Evolutionary conservation across 1,140 invertebrate genomes (phyloP).

Genomic region (Papilio glaucus): DNA sequence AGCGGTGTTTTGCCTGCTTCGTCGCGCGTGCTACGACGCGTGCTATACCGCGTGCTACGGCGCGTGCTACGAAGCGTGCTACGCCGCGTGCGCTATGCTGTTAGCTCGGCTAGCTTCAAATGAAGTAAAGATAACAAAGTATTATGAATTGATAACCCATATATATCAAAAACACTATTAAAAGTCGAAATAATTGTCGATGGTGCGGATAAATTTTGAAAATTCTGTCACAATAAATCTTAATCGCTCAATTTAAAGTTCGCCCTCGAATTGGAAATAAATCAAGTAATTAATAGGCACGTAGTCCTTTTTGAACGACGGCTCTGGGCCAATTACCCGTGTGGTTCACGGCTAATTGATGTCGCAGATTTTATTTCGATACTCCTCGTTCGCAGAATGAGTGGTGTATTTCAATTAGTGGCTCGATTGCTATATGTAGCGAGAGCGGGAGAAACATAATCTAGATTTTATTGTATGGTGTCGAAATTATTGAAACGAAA

Average conservation of each 20-base stretch:
- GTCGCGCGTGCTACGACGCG: background rate
- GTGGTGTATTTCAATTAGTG: conserved; percentile 30
- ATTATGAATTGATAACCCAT: background rate
- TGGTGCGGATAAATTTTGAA: background rate
- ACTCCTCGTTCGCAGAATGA: conserved; percentile 14
- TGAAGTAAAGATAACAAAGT: too few species aligned
- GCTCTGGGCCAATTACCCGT: conserved; percentile 14
- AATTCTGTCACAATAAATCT: conserved; percentile 7
- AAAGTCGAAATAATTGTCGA: background rate
- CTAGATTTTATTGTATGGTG: too few species aligned
- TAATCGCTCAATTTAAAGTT: conserved; percentile 21
- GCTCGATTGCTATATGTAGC: background rate
- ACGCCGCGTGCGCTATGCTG: background rate
- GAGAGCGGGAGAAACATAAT: background rate
- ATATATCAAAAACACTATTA: background rate
- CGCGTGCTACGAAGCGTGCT: background rate
- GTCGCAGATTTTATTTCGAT: conserved; percentile 29
- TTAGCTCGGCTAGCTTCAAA: background rate
- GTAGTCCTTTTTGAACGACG: conserved; percentile 22
- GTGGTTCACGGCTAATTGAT: conserved; percentile 31
- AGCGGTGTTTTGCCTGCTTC: background rate
- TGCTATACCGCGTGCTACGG: background rate
- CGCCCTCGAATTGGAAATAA: conserved; percentile 13
- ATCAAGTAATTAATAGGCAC: conserved; percentile 31
- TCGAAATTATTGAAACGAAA: too few species aligned